Evolutionary conservation across 1,140 invertebrate genomes (phyloP).

Genomic region (Mizuhopecten yessoensis): DNA sequence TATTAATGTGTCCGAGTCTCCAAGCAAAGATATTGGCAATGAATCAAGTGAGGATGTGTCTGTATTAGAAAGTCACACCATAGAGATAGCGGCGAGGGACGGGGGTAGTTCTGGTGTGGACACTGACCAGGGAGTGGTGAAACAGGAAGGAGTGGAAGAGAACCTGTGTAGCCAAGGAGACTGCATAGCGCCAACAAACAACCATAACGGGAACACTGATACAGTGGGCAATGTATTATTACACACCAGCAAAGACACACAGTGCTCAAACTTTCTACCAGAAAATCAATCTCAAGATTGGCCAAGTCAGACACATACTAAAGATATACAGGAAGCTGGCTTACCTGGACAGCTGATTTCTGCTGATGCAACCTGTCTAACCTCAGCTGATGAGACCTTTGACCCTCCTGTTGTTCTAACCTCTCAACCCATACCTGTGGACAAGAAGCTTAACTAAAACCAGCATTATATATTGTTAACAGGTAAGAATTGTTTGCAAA

Average conservation of each 20-base stretch:
- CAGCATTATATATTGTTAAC: neutral
- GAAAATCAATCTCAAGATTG: slow-evolving; percentile 27
- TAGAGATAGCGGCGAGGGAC: neutral
- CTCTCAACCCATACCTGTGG: no score
- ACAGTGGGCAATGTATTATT: neutral
- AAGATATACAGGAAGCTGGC: neutral
- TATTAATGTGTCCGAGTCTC: slow-evolving; percentile 62
- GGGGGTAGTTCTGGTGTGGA: no score
- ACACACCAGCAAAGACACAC: neutral
- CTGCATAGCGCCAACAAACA: neutral
- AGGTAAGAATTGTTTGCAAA: neutral
- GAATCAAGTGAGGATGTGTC: slow-evolving; percentile 22
- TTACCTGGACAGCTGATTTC: slow-evolving; percentile 16
- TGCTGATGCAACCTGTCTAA: neutral
- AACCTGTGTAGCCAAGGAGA: neutral
- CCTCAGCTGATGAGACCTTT: neutral
- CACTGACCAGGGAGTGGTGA: no score
- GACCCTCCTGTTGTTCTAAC: neutral
- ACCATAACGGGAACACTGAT: neutral
- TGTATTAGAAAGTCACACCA: neutral
- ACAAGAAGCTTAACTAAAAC: neutral
- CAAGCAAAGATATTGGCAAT: slow-evolving; percentile 33
- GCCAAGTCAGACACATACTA: neutral
- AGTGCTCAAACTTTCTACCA: neutral
- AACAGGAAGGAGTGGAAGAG: neutral